Base-by-base conservation (phyloP, 2,888 invertebrate species). In the Brachypalpus laphriformis region DNA sequence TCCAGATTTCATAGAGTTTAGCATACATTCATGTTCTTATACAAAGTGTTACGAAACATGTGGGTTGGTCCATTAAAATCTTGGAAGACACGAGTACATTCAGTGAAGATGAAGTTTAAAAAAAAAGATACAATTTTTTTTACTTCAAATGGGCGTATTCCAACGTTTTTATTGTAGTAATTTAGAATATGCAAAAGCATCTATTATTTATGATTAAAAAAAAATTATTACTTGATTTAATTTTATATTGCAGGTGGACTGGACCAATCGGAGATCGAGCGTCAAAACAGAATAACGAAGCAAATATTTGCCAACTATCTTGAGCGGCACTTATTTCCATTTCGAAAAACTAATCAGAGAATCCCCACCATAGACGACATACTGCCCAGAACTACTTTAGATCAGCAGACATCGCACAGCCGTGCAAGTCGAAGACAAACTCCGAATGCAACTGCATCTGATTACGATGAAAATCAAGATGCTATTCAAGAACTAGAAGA, bases 281-380 rank as follows among this genome's bases (percentile, higher is more conserved):
- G 95, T 86, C 95, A 96, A 93, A 96, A 96, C 93, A 94, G 94
- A 91, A 96, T 96, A 91, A 96, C 96, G 34, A 94, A 95, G 92
- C 95, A 95, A 93, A 95, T 96, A 87, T 93, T 96, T 87, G 95
- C 95, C 89, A 95, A 95, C 80, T 96, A 94, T 89, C 92, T 96
- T 86, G 95, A 96, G 91, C 94, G 95, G 89, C 94, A 94, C 49
- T 90, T 96, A 51, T 95, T 95, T 70, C 93, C 95, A 3, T 92
- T 93, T 87, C 91, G 94, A 49, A 92, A 91, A 72, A 92, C 93
- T 0, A 90, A 89, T 86, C 91, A 91, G 54, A 91, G 90, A 86
- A 91, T 92, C 49, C 95, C 95, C 2, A 94, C 95, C 0, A 93
- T 95, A 40, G 93, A 94, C 82, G 95, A 95, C 82, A 95, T 95